Base-by-base conservation (phyloP, 2,888 invertebrate genomes). In the Rotaria sp. region DNA sequence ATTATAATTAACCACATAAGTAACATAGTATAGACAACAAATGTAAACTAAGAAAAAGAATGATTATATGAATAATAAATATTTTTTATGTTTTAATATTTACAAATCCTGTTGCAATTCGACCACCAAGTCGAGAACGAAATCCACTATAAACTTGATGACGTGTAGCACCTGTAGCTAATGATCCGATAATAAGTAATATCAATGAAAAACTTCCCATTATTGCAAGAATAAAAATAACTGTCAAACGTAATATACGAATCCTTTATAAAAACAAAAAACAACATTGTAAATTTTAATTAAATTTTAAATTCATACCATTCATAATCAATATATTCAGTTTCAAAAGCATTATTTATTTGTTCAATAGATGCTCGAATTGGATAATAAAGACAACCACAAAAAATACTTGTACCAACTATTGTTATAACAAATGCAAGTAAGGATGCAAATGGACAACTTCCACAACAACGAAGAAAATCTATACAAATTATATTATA, bases 361-460 rank as follows among this genome's bases (percentile, higher is more conserved):
- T 67, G 84, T 38, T 85, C 67, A 75, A 85, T 87, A 1, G 85
- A 59, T 0, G 30, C 57, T 8, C 59, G 55, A 11, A 85, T n/a
- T 26, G 87, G 80, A 48, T 59, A 38, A 45, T 85, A 87, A 35
- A 85, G 24, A 41, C 87, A 87, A 13, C 85, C 85, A 85, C 85
- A 85, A 74, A 87, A 87, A 7, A 87, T 57, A 18, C 85, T 84
- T 41, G 85, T 87, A 26, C 87, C 87, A 26, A 50, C 52, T 84
- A 85, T 30, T 35, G 87, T 87, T 15, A 87, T 50, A 24, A 87
- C 38, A 41, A 80, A 80, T n/a, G 87, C 87, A 26, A 87, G 74
- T n/a, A 87, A 85, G 0, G 87, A 87, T 30, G 87, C 87, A 74
- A 85, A 85, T 26, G 87, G 87, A 85, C 86, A 86, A 35, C 75